phyloP scores from a whole-genome alignment of 2,888 invertebrate genomes.

The Philhelius pedissequus region DNA sequence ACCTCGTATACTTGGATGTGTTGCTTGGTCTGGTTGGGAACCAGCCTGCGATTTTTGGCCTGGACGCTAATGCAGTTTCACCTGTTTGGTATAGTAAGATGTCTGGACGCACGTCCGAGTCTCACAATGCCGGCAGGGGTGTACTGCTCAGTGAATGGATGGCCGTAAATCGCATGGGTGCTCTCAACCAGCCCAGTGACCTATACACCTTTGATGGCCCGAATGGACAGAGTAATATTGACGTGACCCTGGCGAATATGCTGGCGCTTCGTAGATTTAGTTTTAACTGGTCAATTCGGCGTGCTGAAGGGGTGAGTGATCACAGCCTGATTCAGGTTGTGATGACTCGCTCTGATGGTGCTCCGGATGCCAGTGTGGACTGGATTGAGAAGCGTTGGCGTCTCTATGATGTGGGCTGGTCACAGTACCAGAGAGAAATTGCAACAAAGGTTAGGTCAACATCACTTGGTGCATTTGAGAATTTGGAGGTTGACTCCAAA shows the following conservation, averaged over 20 bases:
- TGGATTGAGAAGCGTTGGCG: too few species aligned
- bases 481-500: neutral
- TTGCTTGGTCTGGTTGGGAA: too few species aligned
- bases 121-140: neutral
- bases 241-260: neutral
- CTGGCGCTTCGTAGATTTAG: neutral
- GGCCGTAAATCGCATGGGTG: neutral
- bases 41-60: too few species aligned
- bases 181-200: constrained; percentile 21
- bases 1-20: too few species aligned
- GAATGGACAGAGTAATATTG: neutral
- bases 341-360: neutral
- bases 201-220: neutral
- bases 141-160: constrained; percentile 19
- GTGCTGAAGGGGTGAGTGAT: neutral
- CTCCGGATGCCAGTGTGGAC: too few species aligned
- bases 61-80: too few species aligned
- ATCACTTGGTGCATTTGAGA: neutral
- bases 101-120: neutral
- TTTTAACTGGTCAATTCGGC: neutral
- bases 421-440: too few species aligned
- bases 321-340: neutral
- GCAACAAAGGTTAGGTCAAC: neutral
- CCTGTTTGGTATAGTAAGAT: constrained; percentile 43
- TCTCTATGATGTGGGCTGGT: too few species aligned